Evolutionary conservation across 2,888 invertebrate species (phyloP).

Genomic region (Drosophila buzzatii): DNA sequence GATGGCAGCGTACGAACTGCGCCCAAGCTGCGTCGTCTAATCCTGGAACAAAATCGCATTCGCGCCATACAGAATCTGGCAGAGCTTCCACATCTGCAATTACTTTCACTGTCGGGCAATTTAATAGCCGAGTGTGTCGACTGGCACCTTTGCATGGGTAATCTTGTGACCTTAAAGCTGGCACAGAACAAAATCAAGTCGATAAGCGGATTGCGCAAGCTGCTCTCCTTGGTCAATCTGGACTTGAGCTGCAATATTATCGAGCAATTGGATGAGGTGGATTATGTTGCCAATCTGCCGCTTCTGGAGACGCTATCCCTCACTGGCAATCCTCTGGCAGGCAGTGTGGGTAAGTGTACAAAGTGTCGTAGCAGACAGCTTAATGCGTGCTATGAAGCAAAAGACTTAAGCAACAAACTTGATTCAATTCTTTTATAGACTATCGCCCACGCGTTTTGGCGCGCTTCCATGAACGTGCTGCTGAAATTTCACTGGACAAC

Average conservation of each 20-base stretch:
- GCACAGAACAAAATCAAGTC: constrained; percentile 93
- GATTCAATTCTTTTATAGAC: constrained; percentile 86
- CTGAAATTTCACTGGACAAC: constrained; percentile 94
- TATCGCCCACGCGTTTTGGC: constrained; percentile 96
- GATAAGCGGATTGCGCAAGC: constrained; percentile 90
- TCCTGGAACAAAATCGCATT: constrained; percentile 92
- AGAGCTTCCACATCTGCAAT: constrained; percentile 90
- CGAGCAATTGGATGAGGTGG: constrained; percentile 92
- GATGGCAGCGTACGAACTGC: constrained; percentile 93
- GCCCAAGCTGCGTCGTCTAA: constrained; percentile 90
- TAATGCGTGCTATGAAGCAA: too few relatives aligned
- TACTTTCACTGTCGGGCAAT: constrained; percentile 93
- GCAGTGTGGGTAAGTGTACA: constrained; percentile 82
- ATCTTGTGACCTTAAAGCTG: constrained; percentile 93
- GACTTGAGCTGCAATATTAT: constrained; percentile 95
- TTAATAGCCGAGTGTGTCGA: constrained; percentile 90
- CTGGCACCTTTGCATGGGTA: constrained; percentile 94
- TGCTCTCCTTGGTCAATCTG: constrained; percentile 94
- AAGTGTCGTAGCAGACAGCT: background rate
- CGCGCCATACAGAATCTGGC: constrained; percentile 91
- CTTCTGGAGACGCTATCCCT: constrained; percentile 94
- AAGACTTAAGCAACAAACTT: too few relatives aligned
- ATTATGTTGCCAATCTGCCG: constrained; percentile 92
- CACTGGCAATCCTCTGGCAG: constrained; percentile 95
- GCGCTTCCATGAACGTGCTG: constrained; percentile 93